phyloP scores from a whole-genome alignment of 2,113 vertebrate genomes.

The Hirundichthys speculiger region DNA sequence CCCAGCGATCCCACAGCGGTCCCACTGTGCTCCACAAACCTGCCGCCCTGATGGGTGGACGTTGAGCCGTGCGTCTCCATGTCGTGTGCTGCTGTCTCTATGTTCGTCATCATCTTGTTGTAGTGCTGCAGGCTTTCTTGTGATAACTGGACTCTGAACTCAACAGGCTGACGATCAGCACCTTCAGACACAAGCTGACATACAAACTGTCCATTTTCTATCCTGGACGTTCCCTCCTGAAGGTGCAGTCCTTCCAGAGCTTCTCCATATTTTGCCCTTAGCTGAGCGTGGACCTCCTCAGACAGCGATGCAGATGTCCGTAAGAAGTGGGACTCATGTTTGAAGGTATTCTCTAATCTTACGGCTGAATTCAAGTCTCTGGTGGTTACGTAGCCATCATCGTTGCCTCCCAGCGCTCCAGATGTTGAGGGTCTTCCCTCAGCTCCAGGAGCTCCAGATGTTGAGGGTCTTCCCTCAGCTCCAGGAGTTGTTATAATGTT shows the following conservation, averaged over 20 bases:
- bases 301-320: constrained; percentile 14
- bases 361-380: constrained; percentile 20
- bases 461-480: too few species aligned
- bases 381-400: neutral
- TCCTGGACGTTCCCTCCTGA: too few species aligned
- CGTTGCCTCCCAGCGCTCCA: constrained; percentile 3
- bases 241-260: too few species aligned
- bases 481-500: too few species aligned
- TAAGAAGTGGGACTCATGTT: constrained; percentile 33
- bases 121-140: constrained; percentile 21
- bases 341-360: constrained; percentile 37
- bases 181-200: too few species aligned
- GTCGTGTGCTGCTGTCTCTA: constrained; percentile 15
- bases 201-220: too few species aligned
- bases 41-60: constrained; percentile 18
- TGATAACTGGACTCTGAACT: constrained; percentile 12
- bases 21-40: too few species aligned
- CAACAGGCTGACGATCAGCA: too few species aligned
- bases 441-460: neutral
- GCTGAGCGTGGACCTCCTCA: too few species aligned
- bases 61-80: constrained; percentile 11
- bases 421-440: neutral
- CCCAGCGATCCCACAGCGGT: constrained; percentile 15
- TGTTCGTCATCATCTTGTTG: constrained; percentile 6
- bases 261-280: too few species aligned